Conservation (phyloP, 2,113 vertebrate genomes). For the Melanostigma gelatinosum region DNA sequence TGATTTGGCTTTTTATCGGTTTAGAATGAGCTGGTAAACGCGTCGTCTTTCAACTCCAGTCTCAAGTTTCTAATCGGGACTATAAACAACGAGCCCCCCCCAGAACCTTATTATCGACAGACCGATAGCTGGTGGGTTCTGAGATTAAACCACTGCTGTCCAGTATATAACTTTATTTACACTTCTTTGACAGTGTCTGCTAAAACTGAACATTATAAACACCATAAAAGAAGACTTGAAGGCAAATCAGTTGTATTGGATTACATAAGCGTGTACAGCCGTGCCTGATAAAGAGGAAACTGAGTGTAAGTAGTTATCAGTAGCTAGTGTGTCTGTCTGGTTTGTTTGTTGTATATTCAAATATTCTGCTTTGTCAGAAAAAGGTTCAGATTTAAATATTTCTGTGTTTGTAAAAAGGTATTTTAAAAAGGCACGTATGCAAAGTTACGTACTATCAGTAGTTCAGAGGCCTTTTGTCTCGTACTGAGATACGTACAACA, state of each 20-base stretch:
- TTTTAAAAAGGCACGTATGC: background rate
- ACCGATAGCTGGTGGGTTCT: too few species aligned
- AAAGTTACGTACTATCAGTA: background rate
- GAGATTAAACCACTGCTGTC: too few species aligned
- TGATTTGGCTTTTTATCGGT: too few species aligned
- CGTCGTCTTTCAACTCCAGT: too few species aligned
- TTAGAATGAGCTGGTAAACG: too few species aligned
- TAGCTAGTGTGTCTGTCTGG: background rate
- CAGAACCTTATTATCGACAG: too few species aligned
- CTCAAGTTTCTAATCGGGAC: too few species aligned
- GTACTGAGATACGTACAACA: background rate
- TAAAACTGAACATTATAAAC: background rate
- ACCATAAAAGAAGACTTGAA: background rate
- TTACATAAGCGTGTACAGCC: too few species aligned
- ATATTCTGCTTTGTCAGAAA: background rate
- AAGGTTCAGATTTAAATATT: background rate
- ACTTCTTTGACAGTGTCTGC: background rate
- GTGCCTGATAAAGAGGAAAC: too few species aligned
- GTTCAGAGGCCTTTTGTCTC: background rate
- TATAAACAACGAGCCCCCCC: too few species aligned
- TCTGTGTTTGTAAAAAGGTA: background rate
- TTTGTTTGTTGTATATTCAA: background rate
- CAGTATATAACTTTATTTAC: background rate
- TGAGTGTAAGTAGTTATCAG: background rate
- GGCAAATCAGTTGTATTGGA: too few species aligned